These are phyloP conservation scores for Noturus placidus DNA, from an alignment of 2,113 vertebrate genomes.

Conservation along the genomic window DNA sequence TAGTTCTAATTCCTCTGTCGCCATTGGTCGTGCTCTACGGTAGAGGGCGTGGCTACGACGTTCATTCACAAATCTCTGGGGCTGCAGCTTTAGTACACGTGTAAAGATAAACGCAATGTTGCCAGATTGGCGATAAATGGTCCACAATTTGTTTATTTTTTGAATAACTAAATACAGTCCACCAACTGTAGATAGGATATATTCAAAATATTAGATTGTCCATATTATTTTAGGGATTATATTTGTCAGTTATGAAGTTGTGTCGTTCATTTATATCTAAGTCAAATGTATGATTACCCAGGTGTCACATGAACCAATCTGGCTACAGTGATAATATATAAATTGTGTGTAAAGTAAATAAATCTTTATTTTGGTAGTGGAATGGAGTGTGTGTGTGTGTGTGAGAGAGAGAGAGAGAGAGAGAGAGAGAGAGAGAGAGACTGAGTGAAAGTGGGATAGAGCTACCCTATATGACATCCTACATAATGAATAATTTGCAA, in stretches of 20 bases:
- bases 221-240: background rate
- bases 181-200: background rate
- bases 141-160: background rate
- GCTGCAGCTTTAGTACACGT: conserved; percentile 44
- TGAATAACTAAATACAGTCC: background rate
- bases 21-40: background rate
- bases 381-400: background rate
- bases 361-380: background rate
- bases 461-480: too few relatives aligned
- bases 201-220: background rate
- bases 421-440: too few relatives aligned
- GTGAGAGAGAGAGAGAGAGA: background rate
- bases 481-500: too few relatives aligned
- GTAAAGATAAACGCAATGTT: background rate
- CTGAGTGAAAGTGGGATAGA: too few relatives aligned
- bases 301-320: background rate
- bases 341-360: background rate
- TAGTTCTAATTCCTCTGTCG: background rate
- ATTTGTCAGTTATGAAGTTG: background rate
- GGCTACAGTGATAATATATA: background rate
- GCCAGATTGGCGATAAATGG: background rate
- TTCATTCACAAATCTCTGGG: conserved; percentile 75
- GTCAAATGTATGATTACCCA: background rate
- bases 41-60: conserved; percentile 49
- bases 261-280: background rate